Percentiles rank a stretch among this genome's conserved stretches.
Evolutionary conservation across 2,113 vertebrate genomes (phyloP).

Genomic region (Mellivora capensis): DNA sequence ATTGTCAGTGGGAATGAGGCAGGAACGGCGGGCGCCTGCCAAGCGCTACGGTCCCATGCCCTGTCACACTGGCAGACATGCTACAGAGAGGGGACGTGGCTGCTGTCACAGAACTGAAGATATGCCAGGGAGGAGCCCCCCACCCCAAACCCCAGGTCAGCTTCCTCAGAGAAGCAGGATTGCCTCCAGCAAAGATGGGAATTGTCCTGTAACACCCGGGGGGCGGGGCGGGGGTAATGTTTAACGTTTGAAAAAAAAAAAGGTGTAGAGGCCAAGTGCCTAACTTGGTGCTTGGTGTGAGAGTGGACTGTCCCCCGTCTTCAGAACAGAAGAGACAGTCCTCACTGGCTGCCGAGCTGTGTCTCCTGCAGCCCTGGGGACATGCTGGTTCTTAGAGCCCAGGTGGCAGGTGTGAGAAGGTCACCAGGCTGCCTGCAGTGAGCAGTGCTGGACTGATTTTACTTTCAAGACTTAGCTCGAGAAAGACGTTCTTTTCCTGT

Average conservation of each 20-base stretch:
- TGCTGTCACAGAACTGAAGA: neutral
- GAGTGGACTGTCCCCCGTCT: neutral
- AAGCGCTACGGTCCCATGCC: neutral
- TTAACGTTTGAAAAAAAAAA: neutral
- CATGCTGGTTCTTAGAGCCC: rapidly evolving
- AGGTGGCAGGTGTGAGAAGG: neutral
- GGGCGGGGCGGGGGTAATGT: rapidly evolving
- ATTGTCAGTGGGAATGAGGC: rapidly evolving
- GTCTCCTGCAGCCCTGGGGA: too few relatives aligned
- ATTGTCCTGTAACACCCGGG: neutral
- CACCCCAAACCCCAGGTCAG: neutral
- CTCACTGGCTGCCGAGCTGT: neutral
- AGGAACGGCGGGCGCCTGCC: neutral
- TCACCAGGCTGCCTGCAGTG: neutral
- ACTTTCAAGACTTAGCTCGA: neutral
- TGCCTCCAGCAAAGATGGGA: neutral
- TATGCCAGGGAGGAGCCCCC: neutral
- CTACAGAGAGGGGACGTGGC: neutral
- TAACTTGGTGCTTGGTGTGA: neutral
- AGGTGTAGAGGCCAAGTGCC: neutral
- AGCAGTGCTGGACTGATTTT: neutral
- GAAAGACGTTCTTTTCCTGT: conserved; percentile 2
- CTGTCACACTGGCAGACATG: neutral
- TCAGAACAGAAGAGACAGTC: neutral
- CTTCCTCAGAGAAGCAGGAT: neutral